These are phyloP conservation scores for Pedicia rivosa DNA, from an alignment of 2,888 invertebrate genomes.

Conservation along the genomic window DNA sequence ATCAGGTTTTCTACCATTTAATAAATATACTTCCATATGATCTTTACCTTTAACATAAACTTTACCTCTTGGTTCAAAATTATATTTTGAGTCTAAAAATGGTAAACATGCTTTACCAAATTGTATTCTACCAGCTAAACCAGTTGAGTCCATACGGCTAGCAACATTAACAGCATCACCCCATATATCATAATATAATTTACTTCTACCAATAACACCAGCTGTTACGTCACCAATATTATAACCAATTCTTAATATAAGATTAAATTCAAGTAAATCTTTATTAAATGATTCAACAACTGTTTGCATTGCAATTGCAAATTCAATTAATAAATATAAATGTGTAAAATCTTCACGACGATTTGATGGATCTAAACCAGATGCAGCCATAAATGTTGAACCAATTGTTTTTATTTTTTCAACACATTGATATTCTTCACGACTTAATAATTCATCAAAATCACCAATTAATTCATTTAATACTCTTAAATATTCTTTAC, in stretches of 20 bases:
- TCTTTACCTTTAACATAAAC: conserved; percentile 96
- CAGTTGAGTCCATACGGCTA: conserved; percentile 93
- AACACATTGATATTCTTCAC: conserved; percentile 67
- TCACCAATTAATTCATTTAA: conserved; percentile 92
- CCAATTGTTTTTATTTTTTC: conserved; percentile 98
- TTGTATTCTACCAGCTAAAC: conserved; percentile 71
- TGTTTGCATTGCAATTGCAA: conserved; percentile 79
- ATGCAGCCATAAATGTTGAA: conserved; percentile 95
- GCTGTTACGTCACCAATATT: conserved; percentile 94
- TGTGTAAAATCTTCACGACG: conserved; percentile 51
- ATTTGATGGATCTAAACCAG: conserved; percentile 74
- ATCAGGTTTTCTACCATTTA: conserved; percentile 22
- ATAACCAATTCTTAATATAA: conserved; percentile 72
- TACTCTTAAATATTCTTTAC: conserved; percentile 86
- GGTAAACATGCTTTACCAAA: conserved; percentile 60
- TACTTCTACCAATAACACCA: conserved; percentile 91
- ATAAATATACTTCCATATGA: conserved; percentile 79
- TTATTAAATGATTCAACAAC: conserved; percentile 77
- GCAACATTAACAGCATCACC: conserved; percentile 97
- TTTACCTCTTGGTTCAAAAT: conserved; percentile 82
- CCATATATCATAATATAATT: conserved; percentile 96
- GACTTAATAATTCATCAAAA: conserved; percentile 81
- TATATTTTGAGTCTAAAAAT: conserved; percentile 55
- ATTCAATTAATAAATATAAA: conserved; percentile 81
- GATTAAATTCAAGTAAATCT: conserved; percentile 78